Conservation (phyloP, 2,797 vertebrate species). For the Leptodactylus fallax region DNA sequence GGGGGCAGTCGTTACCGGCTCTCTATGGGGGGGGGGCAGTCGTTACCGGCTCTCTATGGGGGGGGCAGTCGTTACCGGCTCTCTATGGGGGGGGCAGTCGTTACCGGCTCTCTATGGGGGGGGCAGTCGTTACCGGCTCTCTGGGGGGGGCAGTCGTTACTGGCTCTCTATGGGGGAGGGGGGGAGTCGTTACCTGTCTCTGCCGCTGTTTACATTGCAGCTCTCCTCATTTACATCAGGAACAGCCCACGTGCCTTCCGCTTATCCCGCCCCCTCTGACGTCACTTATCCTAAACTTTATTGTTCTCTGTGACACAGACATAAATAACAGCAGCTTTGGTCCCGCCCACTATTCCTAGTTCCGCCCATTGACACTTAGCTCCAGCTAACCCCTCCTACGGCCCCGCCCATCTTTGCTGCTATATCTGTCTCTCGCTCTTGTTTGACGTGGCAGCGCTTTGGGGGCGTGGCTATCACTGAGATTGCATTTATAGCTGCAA, state of each 20-base stretch:
- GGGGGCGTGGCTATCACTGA: background rate
- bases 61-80: background rate
- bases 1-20: no score
- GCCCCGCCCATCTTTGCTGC: background rate
- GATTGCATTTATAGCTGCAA: background rate
- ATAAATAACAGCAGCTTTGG: background rate
- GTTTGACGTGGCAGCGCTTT: constrained; percentile 42
- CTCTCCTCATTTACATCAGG: background rate
- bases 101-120: no score
- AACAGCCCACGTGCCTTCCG: background rate
- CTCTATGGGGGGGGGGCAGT: no score
- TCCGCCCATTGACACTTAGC: background rate
- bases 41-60: background rate
- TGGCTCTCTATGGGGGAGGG: no score
- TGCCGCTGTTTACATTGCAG: background rate
- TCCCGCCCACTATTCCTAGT: background rate
- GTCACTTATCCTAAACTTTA: constrained; percentile 35
- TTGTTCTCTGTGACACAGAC: constrained; percentile 18
- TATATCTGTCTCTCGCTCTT: background rate
- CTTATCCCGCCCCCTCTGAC: background rate
- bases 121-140: no score
- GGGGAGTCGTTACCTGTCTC: background rate
- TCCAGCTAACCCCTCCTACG: background rate
- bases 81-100: background rate
- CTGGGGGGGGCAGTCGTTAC: background rate